Evolutionary conservation across 2,888 invertebrate species (phyloP).

Genomic region (Cotesia congregata): DNA sequence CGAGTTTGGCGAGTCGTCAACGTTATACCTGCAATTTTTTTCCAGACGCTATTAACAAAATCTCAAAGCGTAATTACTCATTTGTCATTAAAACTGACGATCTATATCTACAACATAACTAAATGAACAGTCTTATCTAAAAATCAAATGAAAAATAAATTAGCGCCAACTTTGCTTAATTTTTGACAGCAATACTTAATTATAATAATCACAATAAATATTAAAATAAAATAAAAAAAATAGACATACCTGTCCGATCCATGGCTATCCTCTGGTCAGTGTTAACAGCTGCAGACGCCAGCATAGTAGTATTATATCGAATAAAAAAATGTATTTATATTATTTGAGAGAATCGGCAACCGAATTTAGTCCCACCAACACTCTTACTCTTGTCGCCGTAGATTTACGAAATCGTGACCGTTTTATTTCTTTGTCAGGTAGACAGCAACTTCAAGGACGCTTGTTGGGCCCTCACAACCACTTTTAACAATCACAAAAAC

Average conservation of each 20-base stretch:
- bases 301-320: slow-evolving; percentile 43
- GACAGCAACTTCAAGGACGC: slow-evolving; percentile 11
- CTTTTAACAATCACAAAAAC: background rate
- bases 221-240: background rate
- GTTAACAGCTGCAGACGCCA: slow-evolving; percentile 58
- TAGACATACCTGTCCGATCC: background rate
- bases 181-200: too few species aligned
- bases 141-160: slow-evolving; percentile 12
- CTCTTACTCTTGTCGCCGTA: background rate
- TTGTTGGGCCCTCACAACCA: background rate
- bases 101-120: too few species aligned
- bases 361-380: slow-evolving; percentile 40
- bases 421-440: slow-evolving; percentile 2
- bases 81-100: background rate
- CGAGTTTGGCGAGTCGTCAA: slow-evolving; percentile 26
- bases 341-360: background rate
- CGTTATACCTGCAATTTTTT: slow-evolving; percentile 22
- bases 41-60: slow-evolving; percentile 5
- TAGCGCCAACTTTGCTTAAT: too few species aligned
- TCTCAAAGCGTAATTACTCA: background rate
- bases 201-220: background rate
- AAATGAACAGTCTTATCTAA: too few species aligned
- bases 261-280: slow-evolving; percentile 54
- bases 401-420: slow-evolving; percentile 28
- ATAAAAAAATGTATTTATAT: background rate